phyloP scores from a whole-genome alignment of 2,113 vertebrate species.

The Triplophysa siluroides region DNA sequence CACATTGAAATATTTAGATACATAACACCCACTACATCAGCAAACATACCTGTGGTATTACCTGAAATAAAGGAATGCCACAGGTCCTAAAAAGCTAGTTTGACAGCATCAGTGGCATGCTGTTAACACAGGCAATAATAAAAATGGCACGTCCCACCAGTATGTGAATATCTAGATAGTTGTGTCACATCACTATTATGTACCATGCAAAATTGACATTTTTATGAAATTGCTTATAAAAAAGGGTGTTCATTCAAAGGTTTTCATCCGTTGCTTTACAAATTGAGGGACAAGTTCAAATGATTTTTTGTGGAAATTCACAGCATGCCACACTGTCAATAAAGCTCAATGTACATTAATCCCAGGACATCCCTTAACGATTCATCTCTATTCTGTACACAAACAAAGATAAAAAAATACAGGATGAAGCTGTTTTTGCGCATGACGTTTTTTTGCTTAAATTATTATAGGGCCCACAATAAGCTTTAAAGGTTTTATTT shows the following conservation, averaged over 20 bases:
- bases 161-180: too few species aligned
- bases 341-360: not conserved
- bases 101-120: not conserved
- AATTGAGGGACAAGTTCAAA: not conserved
- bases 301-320: not conserved
- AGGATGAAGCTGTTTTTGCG: not conserved
- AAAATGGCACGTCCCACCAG: too few species aligned
- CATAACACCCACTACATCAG: not conserved
- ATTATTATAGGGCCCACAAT: slow-evolving; percentile 6
- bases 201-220: too few species aligned
- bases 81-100: slow-evolving; percentile 5
- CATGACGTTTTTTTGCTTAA: slow-evolving; percentile 4
- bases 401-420: not conserved
- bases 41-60: slow-evolving; percentile 17
- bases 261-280: not conserved
- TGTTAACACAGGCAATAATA: not conserved
- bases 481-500: not conserved
- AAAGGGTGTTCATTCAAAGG: too few species aligned
- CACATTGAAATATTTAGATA: slow-evolving; percentile 34
- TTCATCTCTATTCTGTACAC: not conserved
- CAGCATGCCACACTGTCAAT: not conserved
- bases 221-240: too few species aligned
- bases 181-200: too few species aligned
- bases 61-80: not conserved
- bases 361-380: slow-evolving; percentile 13